Conservation (phyloP, 1,140 invertebrate species). For the Megathymus violae region DNA sequence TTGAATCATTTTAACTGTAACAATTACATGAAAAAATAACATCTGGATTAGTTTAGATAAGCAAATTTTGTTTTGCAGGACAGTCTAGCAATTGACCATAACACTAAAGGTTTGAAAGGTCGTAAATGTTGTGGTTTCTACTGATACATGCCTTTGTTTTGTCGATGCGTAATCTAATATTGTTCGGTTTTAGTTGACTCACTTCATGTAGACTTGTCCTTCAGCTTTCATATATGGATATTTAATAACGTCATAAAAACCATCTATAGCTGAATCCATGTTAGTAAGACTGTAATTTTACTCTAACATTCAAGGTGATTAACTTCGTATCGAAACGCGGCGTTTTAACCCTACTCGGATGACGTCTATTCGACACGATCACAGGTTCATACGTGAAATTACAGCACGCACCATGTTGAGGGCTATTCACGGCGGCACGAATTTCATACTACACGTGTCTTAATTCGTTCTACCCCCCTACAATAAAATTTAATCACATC, state of each 20-base stretch:
- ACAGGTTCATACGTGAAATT: slow-evolving; percentile 23
- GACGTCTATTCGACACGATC: slow-evolving; percentile 23
- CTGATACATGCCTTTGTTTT: slow-evolving; percentile 73
- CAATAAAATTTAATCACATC: background rate
- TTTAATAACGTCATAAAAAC: too few species aligned
- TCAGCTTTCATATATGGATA: background rate
- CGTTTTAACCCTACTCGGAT: slow-evolving; percentile 24
- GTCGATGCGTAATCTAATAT: slow-evolving; percentile 65
- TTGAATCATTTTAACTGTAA: slow-evolving; percentile 33
- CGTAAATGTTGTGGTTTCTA: slow-evolving; percentile 68
- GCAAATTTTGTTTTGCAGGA: slow-evolving; percentile 20
- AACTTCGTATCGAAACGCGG: slow-evolving; percentile 16
- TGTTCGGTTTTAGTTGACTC: slow-evolving; percentile 43
- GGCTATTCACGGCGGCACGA: slow-evolving; percentile 18
- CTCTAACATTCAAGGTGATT: slow-evolving; percentile 23
- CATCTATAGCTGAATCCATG: too few species aligned
- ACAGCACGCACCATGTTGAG: slow-evolving; percentile 25
- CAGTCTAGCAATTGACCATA: slow-evolving; percentile 36
- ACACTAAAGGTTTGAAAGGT: slow-evolving; percentile 55
- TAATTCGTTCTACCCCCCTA: slow-evolving; percentile 11
- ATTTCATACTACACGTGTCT: slow-evolving; percentile 14
- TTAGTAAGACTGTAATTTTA: slow-evolving; percentile 5
- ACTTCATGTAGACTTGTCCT: background rate
- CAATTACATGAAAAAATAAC: slow-evolving; percentile 16
- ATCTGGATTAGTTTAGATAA: too few species aligned